Conservation (phyloP, 2,888 invertebrate species). For the Luperina testacea region DNA sequence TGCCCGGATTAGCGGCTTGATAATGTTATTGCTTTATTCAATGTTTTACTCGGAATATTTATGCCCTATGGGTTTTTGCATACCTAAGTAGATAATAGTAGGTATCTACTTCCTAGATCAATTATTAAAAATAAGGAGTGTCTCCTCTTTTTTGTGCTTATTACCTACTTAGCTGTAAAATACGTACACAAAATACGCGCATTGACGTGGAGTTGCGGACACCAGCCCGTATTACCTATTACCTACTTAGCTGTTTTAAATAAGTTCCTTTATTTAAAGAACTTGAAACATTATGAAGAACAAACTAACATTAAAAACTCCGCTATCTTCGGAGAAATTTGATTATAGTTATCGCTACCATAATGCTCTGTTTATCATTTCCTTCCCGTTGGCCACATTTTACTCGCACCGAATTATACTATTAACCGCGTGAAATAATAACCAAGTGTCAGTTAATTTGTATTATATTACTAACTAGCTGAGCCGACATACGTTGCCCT, state of each 20-base stretch:
- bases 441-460: neutral
- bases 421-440: neutral
- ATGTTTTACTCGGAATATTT: slow-evolving; percentile 16
- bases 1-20: slow-evolving; percentile 73
- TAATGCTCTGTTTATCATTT: neutral
- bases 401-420: neutral
- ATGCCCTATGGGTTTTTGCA: neutral
- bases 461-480: neutral
- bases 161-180: neutral
- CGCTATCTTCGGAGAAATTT: neutral
- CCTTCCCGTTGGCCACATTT: slow-evolving; percentile 1
- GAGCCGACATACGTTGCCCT: neutral
- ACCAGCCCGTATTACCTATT: no score
- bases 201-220: no score
- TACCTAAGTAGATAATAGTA: slow-evolving; percentile 10
- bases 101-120: neutral
- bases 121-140: neutral
- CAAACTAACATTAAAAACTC: neutral
- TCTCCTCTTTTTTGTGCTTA: neutral
- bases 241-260: neutral
- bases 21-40: slow-evolving; percentile 56
- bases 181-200: no score
- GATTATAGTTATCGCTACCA: neutral
- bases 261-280: neutral
- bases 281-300: neutral